Conservation (phyloP, 2,888 invertebrate species). For the Aspidiotus destructor region DNA sequence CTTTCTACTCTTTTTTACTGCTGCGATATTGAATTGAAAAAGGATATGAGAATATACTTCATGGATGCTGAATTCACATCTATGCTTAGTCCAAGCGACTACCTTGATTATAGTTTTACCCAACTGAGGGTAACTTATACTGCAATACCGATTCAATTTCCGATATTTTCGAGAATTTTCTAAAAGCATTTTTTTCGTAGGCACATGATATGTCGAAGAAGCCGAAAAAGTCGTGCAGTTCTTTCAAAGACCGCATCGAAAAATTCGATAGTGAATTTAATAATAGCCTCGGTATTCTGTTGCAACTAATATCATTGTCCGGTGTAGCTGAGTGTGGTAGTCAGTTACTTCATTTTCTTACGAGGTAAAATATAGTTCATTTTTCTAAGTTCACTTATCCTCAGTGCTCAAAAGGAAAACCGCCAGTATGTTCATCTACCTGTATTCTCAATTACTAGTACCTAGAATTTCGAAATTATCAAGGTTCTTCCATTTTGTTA, state of each 20-base stretch:
- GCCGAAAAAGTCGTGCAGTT: slow-evolving; percentile 11
- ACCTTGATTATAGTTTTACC: slow-evolving; percentile 38
- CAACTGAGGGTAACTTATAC: slow-evolving; percentile 10
- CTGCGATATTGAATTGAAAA: slow-evolving; percentile 16
- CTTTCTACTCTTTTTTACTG: slow-evolving; percentile 5
- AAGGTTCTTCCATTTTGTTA: too few relatives aligned
- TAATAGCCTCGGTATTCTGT: slow-evolving; percentile 23
- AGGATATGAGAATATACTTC: slow-evolving; percentile 72
- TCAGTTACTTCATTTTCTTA: slow-evolving; percentile 25
- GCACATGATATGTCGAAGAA: neutral
- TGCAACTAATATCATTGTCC: slow-evolving; percentile 19
- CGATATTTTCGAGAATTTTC: neutral
- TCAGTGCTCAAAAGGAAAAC: too few relatives aligned
- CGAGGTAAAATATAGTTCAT: slow-evolving; percentile 6
- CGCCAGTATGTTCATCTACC: too few relatives aligned
- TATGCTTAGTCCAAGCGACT: slow-evolving; percentile 57
- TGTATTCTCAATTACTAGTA: too few relatives aligned
- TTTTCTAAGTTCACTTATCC: too few relatives aligned
- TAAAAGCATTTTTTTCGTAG: too few relatives aligned
- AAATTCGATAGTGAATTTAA: slow-evolving; percentile 25
- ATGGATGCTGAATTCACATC: slow-evolving; percentile 71
- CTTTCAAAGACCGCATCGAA: slow-evolving; percentile 22
- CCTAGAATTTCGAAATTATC: too few relatives aligned
- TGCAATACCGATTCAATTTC: neutral
- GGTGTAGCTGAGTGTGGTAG: slow-evolving; percentile 22